A percentile compares a stretch with the other conserved stretches of the same genome.
phyloP scores from a whole-genome alignment of 1,140 invertebrate genomes.

The Drosophila carrolli region DNA sequence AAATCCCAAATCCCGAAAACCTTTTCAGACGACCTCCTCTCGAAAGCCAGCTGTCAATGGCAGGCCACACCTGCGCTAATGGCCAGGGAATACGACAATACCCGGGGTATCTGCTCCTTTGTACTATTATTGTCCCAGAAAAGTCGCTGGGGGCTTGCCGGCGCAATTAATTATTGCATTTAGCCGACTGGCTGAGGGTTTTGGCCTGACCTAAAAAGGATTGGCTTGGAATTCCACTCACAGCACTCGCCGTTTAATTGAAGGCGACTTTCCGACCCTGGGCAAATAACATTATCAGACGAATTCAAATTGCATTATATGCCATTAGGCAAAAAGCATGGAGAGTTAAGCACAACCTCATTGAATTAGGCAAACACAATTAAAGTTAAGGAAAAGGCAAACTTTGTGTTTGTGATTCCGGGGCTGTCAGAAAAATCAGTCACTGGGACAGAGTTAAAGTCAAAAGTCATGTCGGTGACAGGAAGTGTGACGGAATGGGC shows the following conservation, averaged over 20 bases:
- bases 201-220: slow-evolving; percentile 21
- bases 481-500: slow-evolving; percentile 8
- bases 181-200: background rate
- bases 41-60: slow-evolving; percentile 48
- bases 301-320: slow-evolving; percentile 74
- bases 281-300: slow-evolving; percentile 60
- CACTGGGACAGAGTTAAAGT: slow-evolving; percentile 36
- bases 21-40: slow-evolving; percentile 9
- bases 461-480: slow-evolving; percentile 38
- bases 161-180: slow-evolving; percentile 53
- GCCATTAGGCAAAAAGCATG: slow-evolving; percentile 52
- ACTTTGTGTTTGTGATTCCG: slow-evolving; percentile 1
- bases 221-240: slow-evolving; percentile 11
- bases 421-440: slow-evolving; percentile 31
- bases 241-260: slow-evolving; percentile 50
- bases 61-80: slow-evolving; percentile 67
- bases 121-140: slow-evolving; percentile 38
- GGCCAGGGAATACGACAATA: slow-evolving; percentile 21
- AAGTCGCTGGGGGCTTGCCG: slow-evolving; percentile 31
- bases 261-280: slow-evolving; percentile 22
- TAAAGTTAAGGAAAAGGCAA: slow-evolving; percentile 41
- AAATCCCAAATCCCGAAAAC: slow-evolving; percentile 40
- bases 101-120: slow-evolving; percentile 5
- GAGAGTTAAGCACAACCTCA: slow-evolving; percentile 36
- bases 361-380: slow-evolving; percentile 49